Base-by-base conservation (phyloP, 2,113 vertebrate genomes). In the Chamaea fasciata region DNA sequence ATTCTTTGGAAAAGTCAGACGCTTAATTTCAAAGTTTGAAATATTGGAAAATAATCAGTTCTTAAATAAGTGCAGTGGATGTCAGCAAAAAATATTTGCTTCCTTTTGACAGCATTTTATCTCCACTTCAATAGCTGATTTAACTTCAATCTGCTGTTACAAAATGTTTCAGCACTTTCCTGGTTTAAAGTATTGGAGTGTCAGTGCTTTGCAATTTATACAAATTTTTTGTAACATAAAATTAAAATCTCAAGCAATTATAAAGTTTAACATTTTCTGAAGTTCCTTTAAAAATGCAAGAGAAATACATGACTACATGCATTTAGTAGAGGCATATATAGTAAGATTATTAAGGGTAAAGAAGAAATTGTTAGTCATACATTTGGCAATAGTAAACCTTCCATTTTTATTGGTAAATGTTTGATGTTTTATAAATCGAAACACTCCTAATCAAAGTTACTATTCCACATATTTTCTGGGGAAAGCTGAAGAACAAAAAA, bases 41-140 rank as follows among this genome's bases (percentile, higher is more conserved):
- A 44, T 73, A 47, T 15, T 68, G 79, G 69, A 87, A 94, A 93
- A 96, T 75, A 89, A 93, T 93, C 65, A 73, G 69, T 91, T 91
- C 62, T 94, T 95, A 76, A 92, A 57, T 49, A 95, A 93, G 46
- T 87, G 35, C 44, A 87, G 83, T 33, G 69, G 33, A 83, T 93
- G 87, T 92, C 94, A 96, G 93, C 83, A 96, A 95, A 96, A 95
- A 89, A 89, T 85, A 82, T 76, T 82, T 92, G 39, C 64, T 89
- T 92, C 70, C 37, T 84, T 96, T 92, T 95, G 92, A 92, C 86
- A 94, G 62, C 70, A 92, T 74, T 94, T 96, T 96, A 96, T 93
- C 90, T 96, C 53, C 46, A 86, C 73, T 96, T 96, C 90, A 96
- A 52, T 91, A 96, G 83, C 69, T 94, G 95, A 94, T 95, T 96